Base-by-base conservation (phyloP, 2,888 invertebrate genomes). In the Nineta flava region DNA sequence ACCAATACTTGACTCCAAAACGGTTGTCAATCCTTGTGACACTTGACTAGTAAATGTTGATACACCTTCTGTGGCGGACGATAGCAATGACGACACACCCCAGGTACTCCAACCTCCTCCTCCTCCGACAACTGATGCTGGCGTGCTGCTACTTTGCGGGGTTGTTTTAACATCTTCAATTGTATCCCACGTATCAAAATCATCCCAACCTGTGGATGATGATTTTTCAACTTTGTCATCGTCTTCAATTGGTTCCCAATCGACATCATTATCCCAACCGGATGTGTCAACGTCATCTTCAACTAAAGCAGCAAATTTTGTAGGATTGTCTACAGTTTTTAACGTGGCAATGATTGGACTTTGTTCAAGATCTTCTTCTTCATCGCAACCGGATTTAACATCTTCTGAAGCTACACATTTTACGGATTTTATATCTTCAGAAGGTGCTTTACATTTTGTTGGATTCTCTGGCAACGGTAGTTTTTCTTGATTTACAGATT, bases 1-100 rank as follows among this genome's bases (percentile, higher is more conserved):
- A 3, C 90, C 91, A 34, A 94, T 82, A 12, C 84, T 77, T 40
- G 78, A 77, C 70, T 92, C 92, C 51, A 92, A 62, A 10, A 86
- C 82, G 47, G 79, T 81, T 51, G 75, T 76, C 51, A 91, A 69
- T 3, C 90, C 87, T 67, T 90, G 83, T 35, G 86, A 85, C 32
- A 92, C 84, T 58, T 87, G 85, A 54, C 68, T 80, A 3, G 87
- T 87, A 48, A 92, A 70, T n/a, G 79, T 80, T 9, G 80, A 77
- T 10, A 90, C 79, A 6, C 87, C 79, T 51, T 79, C 80, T 6
- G 80, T 78, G 1, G 91, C 92, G 7, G 83, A 78, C 52, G 77
- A 81, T 26, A 92, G 65, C 9, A 91, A 65, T 0, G 85, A 80
- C 53, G 82, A 79, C 1, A 81, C 71, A 0, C 85, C 87, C 80